Conservation (phyloP, 2,888 invertebrate species). For the Sepioteuthis lessoniana region DNA sequence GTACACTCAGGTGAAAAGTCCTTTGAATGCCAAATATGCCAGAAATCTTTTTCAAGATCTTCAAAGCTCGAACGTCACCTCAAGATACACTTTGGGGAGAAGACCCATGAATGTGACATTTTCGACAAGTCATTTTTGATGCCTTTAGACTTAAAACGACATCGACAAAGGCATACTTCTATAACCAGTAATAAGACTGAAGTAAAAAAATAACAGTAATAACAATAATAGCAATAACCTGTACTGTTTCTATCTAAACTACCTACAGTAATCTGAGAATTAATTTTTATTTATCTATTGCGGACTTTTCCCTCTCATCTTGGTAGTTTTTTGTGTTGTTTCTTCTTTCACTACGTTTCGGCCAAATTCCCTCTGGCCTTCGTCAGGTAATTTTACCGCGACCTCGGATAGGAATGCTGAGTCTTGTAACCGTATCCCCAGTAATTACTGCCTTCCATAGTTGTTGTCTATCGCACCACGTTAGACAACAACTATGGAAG, state of each 20-base stretch:
- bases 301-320: no score
- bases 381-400: no score
- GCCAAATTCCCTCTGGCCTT: no score
- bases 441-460: no score
- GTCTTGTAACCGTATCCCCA: no score
- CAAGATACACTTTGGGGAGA: background rate
- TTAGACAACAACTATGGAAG: no score
- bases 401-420: no score
- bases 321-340: no score
- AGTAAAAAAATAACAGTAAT: background rate
- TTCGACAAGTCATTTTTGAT: background rate
- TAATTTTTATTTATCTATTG: no score
- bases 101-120: background rate
- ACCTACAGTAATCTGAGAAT: background rate
- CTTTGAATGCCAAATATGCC: background rate
- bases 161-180: background rate
- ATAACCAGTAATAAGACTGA: background rate
- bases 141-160: background rate
- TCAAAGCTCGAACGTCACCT: conserved; percentile 33
- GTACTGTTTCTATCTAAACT: background rate
- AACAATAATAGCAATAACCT: background rate
- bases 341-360: no score
- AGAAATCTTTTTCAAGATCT: background rate
- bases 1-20: background rate
- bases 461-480: no score